Conservation (phyloP, 2,797 vertebrate genomes). For the Typhlichthys eigenmanni region DNA sequence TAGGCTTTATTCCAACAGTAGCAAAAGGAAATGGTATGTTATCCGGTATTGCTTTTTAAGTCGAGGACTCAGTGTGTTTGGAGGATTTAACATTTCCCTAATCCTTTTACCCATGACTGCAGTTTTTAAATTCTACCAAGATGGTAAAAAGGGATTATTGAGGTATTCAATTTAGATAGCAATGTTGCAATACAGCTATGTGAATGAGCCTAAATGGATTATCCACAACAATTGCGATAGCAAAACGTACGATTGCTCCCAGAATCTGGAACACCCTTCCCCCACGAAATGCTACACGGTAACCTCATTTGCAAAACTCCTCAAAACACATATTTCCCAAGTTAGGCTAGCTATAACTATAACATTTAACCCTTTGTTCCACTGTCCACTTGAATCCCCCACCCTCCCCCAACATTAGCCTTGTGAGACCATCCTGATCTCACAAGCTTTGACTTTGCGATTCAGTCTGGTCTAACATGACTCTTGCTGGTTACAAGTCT, state of each 20-base stretch:
- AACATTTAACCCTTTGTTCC: too few relatives aligned
- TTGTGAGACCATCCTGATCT: too few relatives aligned
- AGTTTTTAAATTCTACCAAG: slow-evolving; percentile 23
- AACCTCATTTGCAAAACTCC: too few relatives aligned
- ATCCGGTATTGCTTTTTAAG: slow-evolving; percentile 7
- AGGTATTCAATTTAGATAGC: slow-evolving; percentile 33
- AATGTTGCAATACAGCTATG: slow-evolving; percentile 30
- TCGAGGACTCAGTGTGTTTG: slow-evolving; percentile 8
- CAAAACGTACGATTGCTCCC: slow-evolving; percentile 30
- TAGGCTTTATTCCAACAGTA: too few relatives aligned
- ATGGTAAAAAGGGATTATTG: slow-evolving; percentile 32
- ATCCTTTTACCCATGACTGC: slow-evolving; percentile 40
- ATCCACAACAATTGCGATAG: slow-evolving; percentile 21
- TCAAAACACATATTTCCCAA: too few relatives aligned
- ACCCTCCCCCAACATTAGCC: too few relatives aligned
- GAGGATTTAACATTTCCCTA: slow-evolving; percentile 24
- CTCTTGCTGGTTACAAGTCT: too few relatives aligned
- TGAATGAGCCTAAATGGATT: slow-evolving; percentile 49
- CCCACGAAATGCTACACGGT: too few relatives aligned
- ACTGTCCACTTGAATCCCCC: too few relatives aligned
- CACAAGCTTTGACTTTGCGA: too few relatives aligned
- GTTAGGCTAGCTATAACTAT: too few relatives aligned
- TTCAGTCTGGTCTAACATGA: too few relatives aligned
- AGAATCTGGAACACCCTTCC: slow-evolving; percentile 31
- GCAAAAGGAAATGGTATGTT: not conserved